Base-by-base conservation (phyloP, 2,113 vertebrate genomes). In the Diglossa brunneiventris region DNA sequence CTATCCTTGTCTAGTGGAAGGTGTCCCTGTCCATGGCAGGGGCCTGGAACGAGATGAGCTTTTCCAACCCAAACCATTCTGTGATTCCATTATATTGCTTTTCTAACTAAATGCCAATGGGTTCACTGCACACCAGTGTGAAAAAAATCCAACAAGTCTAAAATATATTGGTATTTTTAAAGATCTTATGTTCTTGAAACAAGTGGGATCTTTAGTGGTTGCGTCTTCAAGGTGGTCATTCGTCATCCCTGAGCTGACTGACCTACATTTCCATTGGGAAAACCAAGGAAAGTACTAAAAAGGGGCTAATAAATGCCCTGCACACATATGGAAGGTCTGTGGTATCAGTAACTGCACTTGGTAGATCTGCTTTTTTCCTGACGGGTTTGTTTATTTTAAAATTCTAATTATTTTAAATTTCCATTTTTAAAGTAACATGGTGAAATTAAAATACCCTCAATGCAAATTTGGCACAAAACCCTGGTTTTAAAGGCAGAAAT, bases 41-140 rank as follows among this genome's bases (percentile, higher is more conserved):
- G 35, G 18, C 0, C 0, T 37, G 37, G 61, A 52, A 74, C 0
- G 0, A 59, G 37, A 28, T 59, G 44, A 74, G 44, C 44, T 81
- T 82, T 53, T 67, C 30, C 28, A 59, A 82, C 23, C 23, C 28
- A 76, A 41, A 31, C 47, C 21, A 27, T 26, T 55, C 69, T 61
- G 20, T 46, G 53, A 39, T 75, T 82, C 46, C 30, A 53, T 41
- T 1, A 26, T 37, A 28, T 9, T 28, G 6, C 18, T 69, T 37
- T 66, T 30, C 18, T 61, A n/a, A 22, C 9, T 13, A 18, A 35
- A 49, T 69, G 37, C 15, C 18, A 28, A 26, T 19, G 15, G 22
- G 5, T 33, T 62, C 22, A 22, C 31, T 56, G 42, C n/a, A 33
- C 20, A 1, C 46, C 72, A 30, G 17, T 59, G 31, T 37, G 74